Conservation (phyloP, 2,797 vertebrate genomes). For the Eospalax fontanierii region DNA sequence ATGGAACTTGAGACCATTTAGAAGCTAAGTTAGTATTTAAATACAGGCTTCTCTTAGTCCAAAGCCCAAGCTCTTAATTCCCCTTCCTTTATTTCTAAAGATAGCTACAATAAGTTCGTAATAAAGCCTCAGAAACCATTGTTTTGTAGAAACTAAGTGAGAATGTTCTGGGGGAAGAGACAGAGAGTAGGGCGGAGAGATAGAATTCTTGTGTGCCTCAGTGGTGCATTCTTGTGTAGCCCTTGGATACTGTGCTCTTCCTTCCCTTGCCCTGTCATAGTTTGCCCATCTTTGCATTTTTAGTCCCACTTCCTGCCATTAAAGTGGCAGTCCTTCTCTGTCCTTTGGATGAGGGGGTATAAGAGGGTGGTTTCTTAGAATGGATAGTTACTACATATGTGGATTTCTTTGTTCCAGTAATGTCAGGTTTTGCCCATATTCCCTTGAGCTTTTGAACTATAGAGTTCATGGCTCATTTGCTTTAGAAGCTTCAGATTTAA, state of each 20-base stretch:
- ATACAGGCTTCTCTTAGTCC: conserved; percentile 22
- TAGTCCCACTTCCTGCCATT: background rate
- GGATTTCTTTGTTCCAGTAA: conserved; percentile 47
- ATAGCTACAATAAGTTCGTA: conserved; percentile 40
- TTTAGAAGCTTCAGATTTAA: conserved; percentile 35
- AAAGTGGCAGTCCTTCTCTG: background rate
- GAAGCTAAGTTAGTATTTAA: conserved; percentile 62
- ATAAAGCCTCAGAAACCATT: conserved; percentile 18
- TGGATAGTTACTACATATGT: background rate
- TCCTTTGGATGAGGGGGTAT: background rate
- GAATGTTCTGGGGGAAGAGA: background rate
- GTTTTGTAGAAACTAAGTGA: conserved; percentile 14
- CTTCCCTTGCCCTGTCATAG: background rate
- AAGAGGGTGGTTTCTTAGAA: background rate
- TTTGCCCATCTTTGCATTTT: background rate
- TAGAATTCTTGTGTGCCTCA: background rate
- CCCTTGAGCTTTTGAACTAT: background rate
- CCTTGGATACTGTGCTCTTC: background rate
- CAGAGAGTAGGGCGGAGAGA: background rate
- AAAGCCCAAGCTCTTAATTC: conserved; percentile 11
- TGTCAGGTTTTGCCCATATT: conserved; percentile 25
- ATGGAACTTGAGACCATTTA: conserved; percentile 49
- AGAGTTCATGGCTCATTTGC: conserved; percentile 31
- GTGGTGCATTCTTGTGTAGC: background rate
- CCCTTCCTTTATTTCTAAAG: conserved; percentile 29